A percentile compares a stretch with the other conserved stretches of the same genome.
phyloP scores from a whole-genome alignment of 2,888 invertebrate genomes.

The Ochropleura leucogaster region DNA sequence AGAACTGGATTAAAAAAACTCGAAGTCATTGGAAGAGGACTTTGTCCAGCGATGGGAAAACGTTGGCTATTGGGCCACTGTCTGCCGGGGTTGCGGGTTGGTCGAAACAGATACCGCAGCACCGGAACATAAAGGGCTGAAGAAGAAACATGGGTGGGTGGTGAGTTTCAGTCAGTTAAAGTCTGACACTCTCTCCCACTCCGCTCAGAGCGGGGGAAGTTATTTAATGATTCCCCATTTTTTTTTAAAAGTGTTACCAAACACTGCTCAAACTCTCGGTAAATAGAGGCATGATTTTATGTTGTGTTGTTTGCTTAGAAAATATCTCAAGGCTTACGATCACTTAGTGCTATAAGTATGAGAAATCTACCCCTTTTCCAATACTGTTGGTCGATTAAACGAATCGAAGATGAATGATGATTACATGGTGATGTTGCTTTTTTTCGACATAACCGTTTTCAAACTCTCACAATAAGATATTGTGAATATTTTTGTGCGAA shows the following conservation, averaged over 20 bases:
- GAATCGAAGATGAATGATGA: constrained; percentile 38
- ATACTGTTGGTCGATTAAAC: constrained; percentile 12
- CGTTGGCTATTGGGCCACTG: neutral
- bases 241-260: neutral
- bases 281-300: neutral
- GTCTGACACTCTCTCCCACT: no score
- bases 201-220: no score
- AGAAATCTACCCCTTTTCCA: constrained; percentile 19
- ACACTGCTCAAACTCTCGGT: neutral
- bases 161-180: no score
- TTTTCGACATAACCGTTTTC: constrained; percentile 18
- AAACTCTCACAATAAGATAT: constrained; percentile 23
- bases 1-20: neutral
- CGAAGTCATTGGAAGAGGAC: neutral
- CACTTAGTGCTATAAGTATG: constrained; percentile 15
- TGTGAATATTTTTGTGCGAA: constrained; percentile 2
- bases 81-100: no score
- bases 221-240: no score
- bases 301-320: neutral
- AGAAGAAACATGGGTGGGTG: no score
- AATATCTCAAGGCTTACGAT: neutral
- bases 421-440: constrained; percentile 25
- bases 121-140: no score
- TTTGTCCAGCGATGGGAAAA: neutral
- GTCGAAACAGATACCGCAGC: no score